Base-by-base conservation (phyloP, 2,888 invertebrate genomes). In the Deroplatys truncata region DNA sequence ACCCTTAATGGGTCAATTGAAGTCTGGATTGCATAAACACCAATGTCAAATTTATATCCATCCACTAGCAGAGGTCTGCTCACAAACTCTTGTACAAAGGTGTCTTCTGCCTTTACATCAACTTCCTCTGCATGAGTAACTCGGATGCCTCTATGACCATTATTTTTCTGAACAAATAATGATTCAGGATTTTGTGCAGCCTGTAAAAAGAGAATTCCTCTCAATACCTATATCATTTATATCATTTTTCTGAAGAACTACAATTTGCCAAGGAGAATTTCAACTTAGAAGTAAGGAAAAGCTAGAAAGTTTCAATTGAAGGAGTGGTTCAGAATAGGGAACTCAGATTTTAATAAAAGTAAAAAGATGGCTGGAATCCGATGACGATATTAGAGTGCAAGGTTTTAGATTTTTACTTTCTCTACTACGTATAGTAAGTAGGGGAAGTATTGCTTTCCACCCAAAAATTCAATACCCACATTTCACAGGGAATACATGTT, bases 21-120 rank as follows among this genome's bases (percentile, higher is more conserved):
- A 0, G 98, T 99, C 29, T 99, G 94, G 0, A 97, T 96, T 0
- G 98, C 97, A 93, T 99, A 99, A 90, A 99, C 96, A 15, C 99
- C 99, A 93, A 99, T 97, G 94, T 99, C 99, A 93, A 99, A 99
- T 94, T 98, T 99, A 93, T 98, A 96, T 1, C 98, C 98, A 93
- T 98, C 98, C 5, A 99, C 97, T 28, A 99, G 94, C 92, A 97
- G 96, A 8, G 99, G 99, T 91, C 96, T 97, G 91, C 97, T 96
- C 31, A 99, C 95, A 93, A 97, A 99, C 93, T 98, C 97, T 93
- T 99, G 99, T 4, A 99, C 95, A 93, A 99, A 99, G 88, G 96
- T 97, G 89, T 96, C 97, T 72, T 95, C 95, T 84, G 94, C 94
- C 28, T 94, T 94, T 89, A 98, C 93, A 93, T 98, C 96, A 86